phyloP scores from a whole-genome alignment of 1,140 invertebrate genomes.

The Drosophila hydei region DNA sequence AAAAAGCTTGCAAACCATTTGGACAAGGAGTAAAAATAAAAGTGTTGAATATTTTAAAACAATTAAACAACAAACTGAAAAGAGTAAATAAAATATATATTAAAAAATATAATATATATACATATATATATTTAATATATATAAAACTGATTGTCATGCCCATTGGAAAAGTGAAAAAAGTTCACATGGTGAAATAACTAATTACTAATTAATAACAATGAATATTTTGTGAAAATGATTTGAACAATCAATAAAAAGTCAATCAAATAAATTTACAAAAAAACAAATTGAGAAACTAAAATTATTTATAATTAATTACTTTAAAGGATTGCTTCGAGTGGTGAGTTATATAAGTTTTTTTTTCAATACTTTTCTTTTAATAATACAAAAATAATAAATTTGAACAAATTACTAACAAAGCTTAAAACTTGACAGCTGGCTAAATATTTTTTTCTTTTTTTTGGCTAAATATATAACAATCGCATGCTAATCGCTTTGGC shows the following conservation, averaged over 20 bases:
- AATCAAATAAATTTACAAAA: constrained; percentile 11
- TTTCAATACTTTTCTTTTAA: background rate
- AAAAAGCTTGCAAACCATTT: constrained; percentile 19
- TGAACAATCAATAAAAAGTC: constrained; percentile 32
- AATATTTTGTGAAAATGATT: constrained; percentile 55
- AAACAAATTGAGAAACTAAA: background rate
- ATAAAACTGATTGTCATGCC: constrained; percentile 22
- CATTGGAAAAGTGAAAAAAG: constrained; percentile 44
- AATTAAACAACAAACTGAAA: constrained; percentile 7
- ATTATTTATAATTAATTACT: constrained; percentile 2
- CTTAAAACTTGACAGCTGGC: background rate
- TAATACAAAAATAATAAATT: background rate
- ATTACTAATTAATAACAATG: constrained; percentile 44
- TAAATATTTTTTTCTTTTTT: background rate
- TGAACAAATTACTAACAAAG: background rate
- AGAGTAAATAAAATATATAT: background rate
- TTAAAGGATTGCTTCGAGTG: constrained; percentile 7
- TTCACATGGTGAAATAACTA: constrained; percentile 64
- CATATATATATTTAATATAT: constrained; percentile 16
- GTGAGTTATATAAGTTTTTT: constrained; percentile 55
- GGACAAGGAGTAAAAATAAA: constrained; percentile 26
- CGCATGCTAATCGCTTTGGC: constrained; percentile 3
- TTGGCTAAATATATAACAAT: constrained; percentile 17
- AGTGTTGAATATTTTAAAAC: constrained; percentile 7
- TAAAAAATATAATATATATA: background rate